Base-by-base conservation (phyloP, 2,113 vertebrate genomes). In the Dipodomys merriami region DNA sequence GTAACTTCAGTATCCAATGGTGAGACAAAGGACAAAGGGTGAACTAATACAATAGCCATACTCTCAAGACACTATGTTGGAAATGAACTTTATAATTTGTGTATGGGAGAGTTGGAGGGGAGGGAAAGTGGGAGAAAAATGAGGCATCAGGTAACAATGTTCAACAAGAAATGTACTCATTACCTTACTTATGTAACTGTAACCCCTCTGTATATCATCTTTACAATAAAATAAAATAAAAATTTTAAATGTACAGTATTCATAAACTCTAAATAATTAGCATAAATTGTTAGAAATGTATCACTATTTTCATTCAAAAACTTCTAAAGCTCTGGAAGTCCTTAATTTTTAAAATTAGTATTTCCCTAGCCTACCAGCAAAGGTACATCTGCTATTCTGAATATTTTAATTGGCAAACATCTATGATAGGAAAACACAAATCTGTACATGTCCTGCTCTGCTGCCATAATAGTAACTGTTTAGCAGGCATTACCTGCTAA, bases 321-420 rank as follows among this genome's bases (percentile, higher is more conserved):
- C 53, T 88, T 83, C n/a, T 78, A 78, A 88, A 92, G 10, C 29
- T 29, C 60, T 6, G 2, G 22, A n/a, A 88, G 25, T n/a, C 91
- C 74, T 72, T 93, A 76, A 46, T 60, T 86, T 65, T 87, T 87
- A 93, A 94, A 91, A 93, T 85, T 94, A 90, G 27, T 91, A 88
- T 94, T 93, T 94, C 39, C 25, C 49, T 68, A 83, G 82, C 49
- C 20, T 29, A 46, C 30, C 85, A 49, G 91, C 80, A 90, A 5
- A 53, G 30, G 65, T 78, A n/a, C 91, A 95, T 90, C 93, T 95
- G 90, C 35, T 89, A 76, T 30, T 44, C 60, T 94, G 89, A 92
- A 87, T 93, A 94, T 93, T 91, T 90, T 93, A 95, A 94, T 95
- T 82, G 93, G 74, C 53, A 95, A 90, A 93, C 93, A 84, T 90